A percentile compares a stretch with the other conserved stretches of the same genome.
phyloP scores from a whole-genome alignment of 1,140 invertebrate genomes.

The Platyscapa corneri region DNA sequence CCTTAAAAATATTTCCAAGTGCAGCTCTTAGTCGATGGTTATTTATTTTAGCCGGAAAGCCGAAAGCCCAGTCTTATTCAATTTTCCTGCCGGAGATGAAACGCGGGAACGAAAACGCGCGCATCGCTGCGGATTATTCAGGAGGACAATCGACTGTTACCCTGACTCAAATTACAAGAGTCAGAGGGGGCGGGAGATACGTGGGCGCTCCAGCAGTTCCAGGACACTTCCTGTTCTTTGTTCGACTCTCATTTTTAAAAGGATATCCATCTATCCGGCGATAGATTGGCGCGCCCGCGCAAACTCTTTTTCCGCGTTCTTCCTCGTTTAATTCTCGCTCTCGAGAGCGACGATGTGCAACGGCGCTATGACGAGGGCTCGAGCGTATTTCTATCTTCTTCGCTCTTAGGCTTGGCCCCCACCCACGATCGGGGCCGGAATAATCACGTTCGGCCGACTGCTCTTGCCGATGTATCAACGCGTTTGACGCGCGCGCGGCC shows the following conservation, averaged over 20 bases:
- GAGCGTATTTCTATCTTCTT: neutral
- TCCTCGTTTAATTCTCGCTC: neutral
- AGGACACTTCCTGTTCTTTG: conserved; percentile 49
- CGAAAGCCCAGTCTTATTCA: conserved; percentile 33
- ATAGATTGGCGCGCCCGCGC: conserved; percentile 33
- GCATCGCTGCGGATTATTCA: conserved; percentile 14
- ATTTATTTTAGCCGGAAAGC: neutral
- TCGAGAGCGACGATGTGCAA: neutral
- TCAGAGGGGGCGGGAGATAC: neutral
- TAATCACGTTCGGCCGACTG: neutral
- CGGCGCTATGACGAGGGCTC: neutral
- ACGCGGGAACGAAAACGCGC: conserved; percentile 16
- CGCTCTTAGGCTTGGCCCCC: too few species aligned
- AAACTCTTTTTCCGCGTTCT: conserved; percentile 7
- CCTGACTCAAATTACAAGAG: neutral
- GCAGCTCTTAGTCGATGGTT: neutral
- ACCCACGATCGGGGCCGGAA: too few species aligned
- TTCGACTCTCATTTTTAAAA: conserved; percentile 41
- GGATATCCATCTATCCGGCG: conserved; percentile 28
- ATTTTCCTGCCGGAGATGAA: conserved; percentile 49
- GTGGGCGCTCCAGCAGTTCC: neutral
- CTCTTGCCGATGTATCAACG: neutral
- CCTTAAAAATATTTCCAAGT: neutral
- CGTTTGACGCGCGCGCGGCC: too few species aligned
- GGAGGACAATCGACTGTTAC: conserved; percentile 23